Percentiles rank a stretch among this genome's conserved stretches.
These are phyloP conservation scores for Platichthys stellatus DNA, from an alignment of 2,113 vertebrate genomes.

Conservation along the genomic window DNA sequence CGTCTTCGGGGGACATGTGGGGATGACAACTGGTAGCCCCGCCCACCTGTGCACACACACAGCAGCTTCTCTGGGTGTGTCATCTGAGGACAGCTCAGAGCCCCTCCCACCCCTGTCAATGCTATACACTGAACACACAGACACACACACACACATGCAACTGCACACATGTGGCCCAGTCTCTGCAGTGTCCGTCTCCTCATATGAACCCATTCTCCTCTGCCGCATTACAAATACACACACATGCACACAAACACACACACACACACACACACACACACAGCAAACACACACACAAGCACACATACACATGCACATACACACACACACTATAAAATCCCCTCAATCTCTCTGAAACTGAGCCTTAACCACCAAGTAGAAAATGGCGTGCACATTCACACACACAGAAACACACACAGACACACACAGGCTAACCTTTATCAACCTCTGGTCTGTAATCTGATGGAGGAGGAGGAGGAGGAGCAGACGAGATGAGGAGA, in stretches of 20 bases:
- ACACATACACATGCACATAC: too few relatives aligned
- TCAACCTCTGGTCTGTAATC: too few relatives aligned
- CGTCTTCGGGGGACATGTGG: background rate
- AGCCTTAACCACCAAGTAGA: too few relatives aligned
- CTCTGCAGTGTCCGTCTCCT: constrained; percentile 51
- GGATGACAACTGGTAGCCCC: constrained; percentile 20
- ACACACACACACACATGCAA: constrained; percentile 21
- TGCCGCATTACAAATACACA: constrained; percentile 42
- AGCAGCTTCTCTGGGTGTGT: constrained; percentile 12
- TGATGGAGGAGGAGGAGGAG: background rate
- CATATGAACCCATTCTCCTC: constrained; percentile 45
- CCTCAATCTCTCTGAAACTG: too few relatives aligned
- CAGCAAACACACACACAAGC: too few relatives aligned
- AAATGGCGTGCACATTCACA: background rate
- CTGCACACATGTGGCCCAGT: background rate
- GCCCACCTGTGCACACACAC: background rate
- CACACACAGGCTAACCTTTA: too few relatives aligned
- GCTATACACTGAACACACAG: constrained; percentile 19
- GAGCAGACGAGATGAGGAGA: too few relatives aligned
- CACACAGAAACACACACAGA: too few relatives aligned
- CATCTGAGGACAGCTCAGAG: constrained; percentile 39
- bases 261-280: too few relatives aligned
- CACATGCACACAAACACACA: background rate
- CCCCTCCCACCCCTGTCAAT: background rate
- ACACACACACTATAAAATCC: too few relatives aligned